Evolutionary conservation across 2,888 invertebrate species (phyloP).

Genomic region (Ophion obscuratus): DNA sequence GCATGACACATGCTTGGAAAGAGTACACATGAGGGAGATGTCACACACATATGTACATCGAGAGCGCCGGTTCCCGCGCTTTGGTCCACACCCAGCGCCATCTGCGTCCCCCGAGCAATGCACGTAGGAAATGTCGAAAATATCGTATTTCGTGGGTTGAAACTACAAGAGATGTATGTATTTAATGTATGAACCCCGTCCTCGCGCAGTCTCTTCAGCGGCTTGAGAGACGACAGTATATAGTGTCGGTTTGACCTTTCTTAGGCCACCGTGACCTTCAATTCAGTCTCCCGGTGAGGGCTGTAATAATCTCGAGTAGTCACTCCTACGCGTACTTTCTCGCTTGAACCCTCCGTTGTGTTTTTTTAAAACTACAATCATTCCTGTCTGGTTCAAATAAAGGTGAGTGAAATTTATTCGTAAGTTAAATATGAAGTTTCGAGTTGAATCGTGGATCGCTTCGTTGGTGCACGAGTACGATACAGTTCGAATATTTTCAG

Average conservation of each 20-base stretch:
- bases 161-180: conserved; percentile 39
- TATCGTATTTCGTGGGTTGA: conserved; percentile 43
- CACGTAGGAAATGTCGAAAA: conserved; percentile 48
- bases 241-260: conserved; percentile 76
- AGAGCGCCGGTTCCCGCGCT: conserved; percentile 24
- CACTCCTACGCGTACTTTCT: conserved; percentile 38
- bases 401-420: conserved; percentile 50
- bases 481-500: conserved; percentile 20
- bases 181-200: conserved; percentile 19
- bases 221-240: conserved; percentile 58
- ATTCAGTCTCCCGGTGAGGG: conserved; percentile 63
- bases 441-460: neutral
- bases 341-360: conserved; percentile 4
- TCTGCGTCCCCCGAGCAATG: conserved; percentile 45
- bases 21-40: neutral
- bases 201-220: conserved; percentile 56
- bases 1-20: neutral
- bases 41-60: neutral
- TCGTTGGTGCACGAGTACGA: neutral
- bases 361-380: conserved; percentile 50
- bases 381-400: neutral
- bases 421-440: conserved; percentile 11
- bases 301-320: conserved; percentile 54
- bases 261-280: conserved; percentile 78
- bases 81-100: conserved; percentile 37